Percentiles rank a stretch among this genome's conserved stretches.
Evolutionary conservation across 2,888 invertebrate species (phyloP).

Genomic region (Hydrotaea diabolus): DNA sequence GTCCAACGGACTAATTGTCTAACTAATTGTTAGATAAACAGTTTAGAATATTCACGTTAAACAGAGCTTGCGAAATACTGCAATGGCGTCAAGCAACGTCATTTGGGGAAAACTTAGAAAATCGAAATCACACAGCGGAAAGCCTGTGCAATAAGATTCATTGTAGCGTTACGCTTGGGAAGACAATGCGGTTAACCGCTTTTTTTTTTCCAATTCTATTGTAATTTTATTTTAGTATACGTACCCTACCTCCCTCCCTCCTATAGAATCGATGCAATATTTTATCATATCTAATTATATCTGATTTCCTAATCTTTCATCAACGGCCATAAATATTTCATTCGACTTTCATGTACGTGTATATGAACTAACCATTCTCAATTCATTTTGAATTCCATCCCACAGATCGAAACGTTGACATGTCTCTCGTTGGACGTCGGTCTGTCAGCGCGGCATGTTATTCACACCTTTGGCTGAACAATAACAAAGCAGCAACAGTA

Average conservation of each 20-base stretch:
- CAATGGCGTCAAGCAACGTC: slow-evolving; percentile 2
- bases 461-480: not conserved
- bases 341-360: not conserved
- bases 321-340: not conserved
- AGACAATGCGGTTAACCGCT: too few relatives aligned
- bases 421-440: not conserved
- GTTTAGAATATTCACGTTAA: slow-evolving; percentile 41
- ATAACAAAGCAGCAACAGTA: not conserved
- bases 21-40: too few relatives aligned
- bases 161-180: too few relatives aligned
- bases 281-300: slow-evolving; percentile 20
- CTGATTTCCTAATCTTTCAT: not conserved
- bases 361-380: slow-evolving; percentile 37
- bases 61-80: slow-evolving; percentile 26
- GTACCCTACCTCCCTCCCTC: too few relatives aligned
- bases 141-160: too few relatives aligned
- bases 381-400: slow-evolving; percentile 24
- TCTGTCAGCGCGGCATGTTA: not conserved
- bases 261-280: not conserved
- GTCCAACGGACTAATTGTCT: too few relatives aligned
- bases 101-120: not conserved
- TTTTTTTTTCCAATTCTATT: too few relatives aligned
- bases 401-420: not conserved
- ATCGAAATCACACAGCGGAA: too few relatives aligned
- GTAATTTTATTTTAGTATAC: too few relatives aligned